Evolutionary conservation across 2,888 invertebrate species (phyloP), one percentile per base, ranked within the genome.

Genomic region (Capitulum mitella): DNA sequence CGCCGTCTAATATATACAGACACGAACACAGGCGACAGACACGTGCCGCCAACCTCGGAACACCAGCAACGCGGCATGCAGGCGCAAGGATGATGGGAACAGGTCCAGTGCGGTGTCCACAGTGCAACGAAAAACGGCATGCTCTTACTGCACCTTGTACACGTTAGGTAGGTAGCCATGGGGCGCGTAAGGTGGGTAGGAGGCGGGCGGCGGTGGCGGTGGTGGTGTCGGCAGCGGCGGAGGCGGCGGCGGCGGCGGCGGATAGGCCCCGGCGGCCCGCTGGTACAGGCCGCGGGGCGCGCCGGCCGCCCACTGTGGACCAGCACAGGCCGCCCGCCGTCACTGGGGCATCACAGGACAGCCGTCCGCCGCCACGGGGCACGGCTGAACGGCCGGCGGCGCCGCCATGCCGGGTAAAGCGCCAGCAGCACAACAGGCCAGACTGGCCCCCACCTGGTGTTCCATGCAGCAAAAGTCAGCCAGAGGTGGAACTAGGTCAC

Each of bases 101-200:
- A n/a, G n/a, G n/a, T n/a, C n/a, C 64, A 34, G 64, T 34, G 34
- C 32, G 34, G 64, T 34, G 34, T 82, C 22, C 76, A 76, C 26
- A 64, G 54, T 37, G 78, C 34, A 22, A n/a, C 29, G 1, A 34
- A 8, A 64, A 5, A 32, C 32, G 22, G 19, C 64, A 64, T 64
- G 64, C 64, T 16, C 14, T n/a, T 32, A 51, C 40, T 48, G 61
- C 70, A 78, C 48, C 61, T 48, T 74, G 40, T 78, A 74, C 16
- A 40, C 26, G 37, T 40, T 76, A 29, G n/a, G 78, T 40, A 29
- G 78, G 37, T 40, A 61, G 46, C 43, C 78, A 64, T 19, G 78
- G 70, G 58, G 29, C 58, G 43, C 51, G 29, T 64, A 64, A 34
- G 64, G 64, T 34, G 34, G 64, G 16, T 34, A 6, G 64, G 34